Base-by-base conservation (phyloP, 2,797 vertebrate genomes). In the Oreonectes daqikongensis region DNA sequence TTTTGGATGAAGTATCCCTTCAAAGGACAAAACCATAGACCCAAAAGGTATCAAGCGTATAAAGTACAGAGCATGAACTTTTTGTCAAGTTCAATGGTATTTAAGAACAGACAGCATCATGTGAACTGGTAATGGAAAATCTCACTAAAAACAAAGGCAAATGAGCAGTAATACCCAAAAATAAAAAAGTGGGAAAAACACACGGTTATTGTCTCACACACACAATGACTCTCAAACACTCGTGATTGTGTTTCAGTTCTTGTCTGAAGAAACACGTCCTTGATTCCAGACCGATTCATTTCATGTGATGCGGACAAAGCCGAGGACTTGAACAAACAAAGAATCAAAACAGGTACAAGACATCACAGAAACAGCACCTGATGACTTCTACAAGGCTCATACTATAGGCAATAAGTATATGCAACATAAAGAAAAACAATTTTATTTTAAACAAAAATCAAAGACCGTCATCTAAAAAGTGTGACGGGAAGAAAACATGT, bases 121-220 rank as follows among this genome's bases (percentile, higher is more conserved):
- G 46, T n/a, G 18, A 2, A 20, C 46, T 50, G 18, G 9, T 50
- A n/a, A 50, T 42, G 6, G 32, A 32, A 10, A 42, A 42, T 42
- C 32, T 32, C 2, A 17, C 14, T 50, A n/a, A 50, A 50, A 18
- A n/a, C 17, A 18, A 15, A 12, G 40, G 1, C 10, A 42, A 42
- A 3, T 14, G 2, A 11, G 40, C 2, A 42, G 12, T 10, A 42
- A 17, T 18, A 18, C 0, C 18, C 17, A 46, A 17, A 18, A 46
- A 18, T 42, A 18, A 48, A 4, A 44, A 18, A 9, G n/a, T 20
- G 48, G 48, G 17, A n/a, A 50, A 9, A n/a, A 20, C 2, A 1
- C 7, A 6, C 1, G 46, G 46, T 48, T 48, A 48, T 4, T 46
- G 7, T 14, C 14, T 42, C 22, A 84, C 76, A 69, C 79, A 22